Conservation (phyloP, 2,888 invertebrate species). For the Noctua pronuba region DNA sequence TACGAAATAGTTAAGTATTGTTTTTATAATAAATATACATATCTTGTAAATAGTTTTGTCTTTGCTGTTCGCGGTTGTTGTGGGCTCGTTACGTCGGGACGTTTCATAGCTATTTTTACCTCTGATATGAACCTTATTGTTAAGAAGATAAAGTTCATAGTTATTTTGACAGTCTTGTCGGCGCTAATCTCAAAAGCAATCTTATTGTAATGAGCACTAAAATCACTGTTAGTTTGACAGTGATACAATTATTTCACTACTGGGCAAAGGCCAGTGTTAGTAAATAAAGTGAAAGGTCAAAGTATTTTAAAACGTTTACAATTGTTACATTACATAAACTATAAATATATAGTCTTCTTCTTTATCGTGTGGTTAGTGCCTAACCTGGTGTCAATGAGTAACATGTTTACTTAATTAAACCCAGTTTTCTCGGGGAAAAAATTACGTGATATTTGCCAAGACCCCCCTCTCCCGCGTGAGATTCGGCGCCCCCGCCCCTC, state of each 20-base stretch:
- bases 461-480: too few relatives aligned
- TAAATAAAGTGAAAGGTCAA: too few relatives aligned
- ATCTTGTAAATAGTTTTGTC: conserved; percentile 77
- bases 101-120: neutral
- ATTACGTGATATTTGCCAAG: too few relatives aligned
- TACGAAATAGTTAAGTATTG: conserved; percentile 62
- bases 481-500: too few relatives aligned
- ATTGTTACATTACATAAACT: too few relatives aligned
- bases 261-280: too few relatives aligned
- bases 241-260: neutral
- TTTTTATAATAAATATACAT: conserved; percentile 73
- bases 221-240: neutral
- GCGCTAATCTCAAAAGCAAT: neutral
- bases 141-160: neutral
- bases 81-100: conserved; percentile 14
- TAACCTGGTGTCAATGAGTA: too few relatives aligned
- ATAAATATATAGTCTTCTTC: too few relatives aligned
- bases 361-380: too few relatives aligned
- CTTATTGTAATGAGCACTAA: neutral
- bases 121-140: neutral
- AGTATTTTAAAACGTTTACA: too few relatives aligned
- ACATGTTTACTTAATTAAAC: too few relatives aligned
- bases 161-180: neutral
- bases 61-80: conserved; percentile 57
- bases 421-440: too few relatives aligned